These are phyloP conservation scores for Darevskia nairensis DNA, from an alignment of 2,797 vertebrate genomes.

Conservation along the genomic window DNA sequence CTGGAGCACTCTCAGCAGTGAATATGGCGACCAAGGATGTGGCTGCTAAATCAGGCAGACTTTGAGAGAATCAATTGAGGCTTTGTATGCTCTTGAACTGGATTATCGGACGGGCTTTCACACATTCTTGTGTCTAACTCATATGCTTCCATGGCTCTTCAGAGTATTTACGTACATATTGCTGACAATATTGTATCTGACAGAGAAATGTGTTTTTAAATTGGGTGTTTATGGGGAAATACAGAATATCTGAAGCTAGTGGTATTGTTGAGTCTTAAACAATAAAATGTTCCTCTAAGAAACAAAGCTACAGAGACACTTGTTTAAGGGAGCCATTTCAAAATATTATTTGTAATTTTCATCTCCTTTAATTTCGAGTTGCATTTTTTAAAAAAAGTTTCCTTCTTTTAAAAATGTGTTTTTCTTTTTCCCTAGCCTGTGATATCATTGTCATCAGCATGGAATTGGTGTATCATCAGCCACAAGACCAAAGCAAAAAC, in stretches of 20 bases:
- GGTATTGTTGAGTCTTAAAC: slow-evolving; percentile 47
- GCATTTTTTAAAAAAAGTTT: slow-evolving; percentile 63
- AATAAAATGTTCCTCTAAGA: slow-evolving; percentile 49
- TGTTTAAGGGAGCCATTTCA: slow-evolving; percentile 32
- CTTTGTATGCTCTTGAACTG: background rate
- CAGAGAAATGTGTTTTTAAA: slow-evolving; percentile 57
- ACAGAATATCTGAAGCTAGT: slow-evolving; percentile 37
- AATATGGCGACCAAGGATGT: background rate
- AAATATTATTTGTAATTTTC: slow-evolving; percentile 57
- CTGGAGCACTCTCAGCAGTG: background rate
- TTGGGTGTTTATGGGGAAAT: slow-evolving; percentile 57
- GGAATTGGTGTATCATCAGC: slow-evolving; percentile 29
- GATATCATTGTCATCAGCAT: slow-evolving; percentile 58
- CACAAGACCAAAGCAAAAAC: background rate
- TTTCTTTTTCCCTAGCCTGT: slow-evolving; percentile 54
- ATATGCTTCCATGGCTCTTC: slow-evolving; percentile 46
- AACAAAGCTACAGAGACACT: slow-evolving; percentile 13
- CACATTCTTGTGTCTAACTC: slow-evolving; percentile 46
- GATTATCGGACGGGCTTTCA: background rate
- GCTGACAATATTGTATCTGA: slow-evolving; percentile 64
- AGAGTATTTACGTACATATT: slow-evolving; percentile 59
- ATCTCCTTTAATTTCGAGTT: slow-evolving; percentile 65
- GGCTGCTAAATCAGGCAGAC: background rate
- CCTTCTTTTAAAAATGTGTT: slow-evolving; percentile 56
- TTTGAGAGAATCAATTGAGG: background rate